Evolutionary conservation across 2,797 vertebrate genomes (phyloP).

Genomic region (Parotocinclus haroldoi): DNA sequence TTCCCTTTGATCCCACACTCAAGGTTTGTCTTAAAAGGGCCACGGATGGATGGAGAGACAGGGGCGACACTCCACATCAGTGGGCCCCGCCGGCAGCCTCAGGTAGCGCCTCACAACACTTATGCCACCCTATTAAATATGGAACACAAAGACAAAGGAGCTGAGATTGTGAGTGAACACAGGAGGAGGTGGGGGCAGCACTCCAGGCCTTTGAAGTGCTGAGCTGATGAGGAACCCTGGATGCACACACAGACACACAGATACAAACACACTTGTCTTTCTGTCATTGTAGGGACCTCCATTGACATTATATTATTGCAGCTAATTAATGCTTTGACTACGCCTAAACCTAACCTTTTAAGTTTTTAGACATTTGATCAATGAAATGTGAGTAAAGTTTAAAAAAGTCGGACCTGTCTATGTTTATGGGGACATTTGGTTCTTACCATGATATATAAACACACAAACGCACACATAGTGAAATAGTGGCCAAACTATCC

Average conservation of each 20-base stretch:
- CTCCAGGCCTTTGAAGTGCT: slow-evolving; percentile 74
- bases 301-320: too few relatives aligned
- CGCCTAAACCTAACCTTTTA: slow-evolving; percentile 2
- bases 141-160: slow-evolving; percentile 78
- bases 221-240: slow-evolving; percentile 62
- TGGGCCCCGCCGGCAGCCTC: slow-evolving; percentile 65
- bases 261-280: neutral
- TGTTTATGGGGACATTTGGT: too few relatives aligned
- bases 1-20: slow-evolving; percentile 72
- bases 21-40: slow-evolving; percentile 73
- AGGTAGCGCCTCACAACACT: slow-evolving; percentile 70
- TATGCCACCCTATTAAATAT: slow-evolving; percentile 75
- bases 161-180: slow-evolving; percentile 53
- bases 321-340: too few relatives aligned
- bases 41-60: slow-evolving; percentile 49
- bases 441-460: too few relatives aligned
- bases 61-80: slow-evolving; percentile 71
- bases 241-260: slow-evolving; percentile 43
- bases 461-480: too few relatives aligned
- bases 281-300: too few relatives aligned
- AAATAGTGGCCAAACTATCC: too few relatives aligned
- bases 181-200: slow-evolving; percentile 59
- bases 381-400: neutral
- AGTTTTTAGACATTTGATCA: neutral
- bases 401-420: too few relatives aligned